Conservation (phyloP, 2,797 vertebrate genomes). For the Basileuterus tristriatus region DNA sequence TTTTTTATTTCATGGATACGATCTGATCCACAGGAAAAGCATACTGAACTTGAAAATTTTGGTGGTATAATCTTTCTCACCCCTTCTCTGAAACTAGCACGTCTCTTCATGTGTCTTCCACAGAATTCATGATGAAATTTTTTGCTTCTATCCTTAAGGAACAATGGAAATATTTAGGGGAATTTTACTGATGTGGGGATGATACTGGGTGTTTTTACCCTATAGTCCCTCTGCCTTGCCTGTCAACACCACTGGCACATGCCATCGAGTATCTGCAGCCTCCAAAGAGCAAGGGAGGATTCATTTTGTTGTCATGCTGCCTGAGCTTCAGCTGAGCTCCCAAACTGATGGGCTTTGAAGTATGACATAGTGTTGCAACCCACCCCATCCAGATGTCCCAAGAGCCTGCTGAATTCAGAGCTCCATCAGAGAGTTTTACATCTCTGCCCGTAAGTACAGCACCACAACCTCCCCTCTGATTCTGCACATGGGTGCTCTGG, state of each 20-base stretch:
- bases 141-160: background rate
- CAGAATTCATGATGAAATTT: background rate
- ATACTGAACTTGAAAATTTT: background rate
- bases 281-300: background rate
- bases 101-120: background rate
- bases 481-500: accelerated
- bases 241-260: too few species aligned
- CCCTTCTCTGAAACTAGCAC: background rate
- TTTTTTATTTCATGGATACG: background rate
- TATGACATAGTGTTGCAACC: background rate
- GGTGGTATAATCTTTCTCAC: background rate
- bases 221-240: background rate
- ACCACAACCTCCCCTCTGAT: background rate
- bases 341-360: background rate
- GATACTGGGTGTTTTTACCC: accelerated
- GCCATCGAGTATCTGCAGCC: background rate
- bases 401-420: background rate
- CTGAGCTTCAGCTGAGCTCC: background rate
- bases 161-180: background rate
- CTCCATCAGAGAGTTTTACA: background rate
- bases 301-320: background rate
- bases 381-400: background rate
- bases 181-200: background rate
- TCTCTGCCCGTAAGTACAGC: background rate
- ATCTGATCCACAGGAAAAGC: background rate